Evolutionary conservation across 2,888 invertebrate species (phyloP).

Genomic region (Sabellastarte sp.): DNA sequence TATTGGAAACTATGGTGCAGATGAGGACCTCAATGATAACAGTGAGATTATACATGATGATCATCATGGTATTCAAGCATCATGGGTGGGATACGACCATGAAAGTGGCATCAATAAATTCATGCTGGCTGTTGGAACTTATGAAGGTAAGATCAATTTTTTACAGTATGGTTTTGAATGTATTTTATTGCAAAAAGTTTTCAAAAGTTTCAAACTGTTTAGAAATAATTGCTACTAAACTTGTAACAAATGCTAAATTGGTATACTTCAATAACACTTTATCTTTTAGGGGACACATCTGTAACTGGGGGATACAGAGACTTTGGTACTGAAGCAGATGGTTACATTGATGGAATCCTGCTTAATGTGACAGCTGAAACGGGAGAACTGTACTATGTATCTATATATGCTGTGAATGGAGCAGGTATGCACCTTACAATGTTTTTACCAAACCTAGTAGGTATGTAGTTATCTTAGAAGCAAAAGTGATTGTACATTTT

Average conservation of each 20-base stretch:
- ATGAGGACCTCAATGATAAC: slow-evolving; percentile 33
- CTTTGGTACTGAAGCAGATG: slow-evolving; percentile 16
- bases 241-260: too few species aligned
- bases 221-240: too few species aligned
- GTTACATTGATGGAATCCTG: slow-evolving; percentile 13
- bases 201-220: too few species aligned
- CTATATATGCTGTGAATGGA: slow-evolving; percentile 22
- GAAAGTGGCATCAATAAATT: slow-evolving; percentile 33
- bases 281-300: neutral
- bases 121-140: slow-evolving; percentile 29
- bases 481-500: too few species aligned
- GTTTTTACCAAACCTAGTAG: too few species aligned
- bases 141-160: neutral
- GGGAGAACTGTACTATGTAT: slow-evolving; percentile 21
- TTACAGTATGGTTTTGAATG: too few species aligned
- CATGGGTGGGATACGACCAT: slow-evolving; percentile 32
- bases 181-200: too few species aligned
- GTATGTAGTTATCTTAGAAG: too few species aligned
- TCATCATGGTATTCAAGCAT: slow-evolving; percentile 29
- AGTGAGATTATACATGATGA: slow-evolving; percentile 32
- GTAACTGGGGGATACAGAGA: neutral
- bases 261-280: too few species aligned
- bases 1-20: slow-evolving; percentile 29
- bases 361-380: slow-evolving; percentile 16
- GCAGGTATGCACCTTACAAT: too few species aligned